These are phyloP conservation scores for Henricia sp. DNA, from an alignment of 53 echinoderm and acorn worm species.

Conservation along the genomic window DNA sequence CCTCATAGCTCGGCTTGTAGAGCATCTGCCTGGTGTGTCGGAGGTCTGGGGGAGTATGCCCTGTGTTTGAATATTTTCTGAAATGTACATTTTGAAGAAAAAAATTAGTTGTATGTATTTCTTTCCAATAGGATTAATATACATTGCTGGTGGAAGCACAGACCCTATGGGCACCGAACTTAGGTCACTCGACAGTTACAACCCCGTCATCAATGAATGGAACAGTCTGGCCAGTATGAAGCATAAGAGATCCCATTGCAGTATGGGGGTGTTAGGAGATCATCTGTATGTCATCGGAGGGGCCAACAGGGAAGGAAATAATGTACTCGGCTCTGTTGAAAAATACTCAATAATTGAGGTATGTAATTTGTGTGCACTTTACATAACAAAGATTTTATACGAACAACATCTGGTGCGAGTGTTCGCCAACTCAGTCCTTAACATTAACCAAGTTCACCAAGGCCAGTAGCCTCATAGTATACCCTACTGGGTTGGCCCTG, in stretches of 20 bases:
- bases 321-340: conserved; percentile 86
- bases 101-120: too few relatives aligned
- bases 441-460: too few relatives aligned
- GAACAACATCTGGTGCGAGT: too few relatives aligned
- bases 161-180: conserved; percentile 76
- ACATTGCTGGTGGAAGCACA: conserved; percentile 86
- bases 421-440: too few relatives aligned
- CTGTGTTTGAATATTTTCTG: too few relatives aligned
- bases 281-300: conserved; percentile 92
- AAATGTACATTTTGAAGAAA: too few relatives aligned
- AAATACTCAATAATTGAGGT: conserved; percentile 84
- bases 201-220: conserved; percentile 91
- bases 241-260: conserved; percentile 76
- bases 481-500: too few relatives aligned
- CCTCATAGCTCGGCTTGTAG: too few relatives aligned
- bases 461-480: too few relatives aligned
- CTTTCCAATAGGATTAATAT: conserved; percentile 72
- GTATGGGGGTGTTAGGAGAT: conserved; percentile 77
- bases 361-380: conserved; percentile 8
- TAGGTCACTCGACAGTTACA: conserved; percentile 80
- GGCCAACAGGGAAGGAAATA: conserved; percentile 72
- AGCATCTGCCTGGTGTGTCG: too few relatives aligned
- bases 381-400: too few relatives aligned
- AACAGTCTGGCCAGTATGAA: conserved; percentile 84
- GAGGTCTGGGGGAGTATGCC: too few relatives aligned